These are phyloP conservation scores for Drosophila virilis DNA, from an alignment of 1,140 invertebrate species.

Conservation along the genomic window DNA sequence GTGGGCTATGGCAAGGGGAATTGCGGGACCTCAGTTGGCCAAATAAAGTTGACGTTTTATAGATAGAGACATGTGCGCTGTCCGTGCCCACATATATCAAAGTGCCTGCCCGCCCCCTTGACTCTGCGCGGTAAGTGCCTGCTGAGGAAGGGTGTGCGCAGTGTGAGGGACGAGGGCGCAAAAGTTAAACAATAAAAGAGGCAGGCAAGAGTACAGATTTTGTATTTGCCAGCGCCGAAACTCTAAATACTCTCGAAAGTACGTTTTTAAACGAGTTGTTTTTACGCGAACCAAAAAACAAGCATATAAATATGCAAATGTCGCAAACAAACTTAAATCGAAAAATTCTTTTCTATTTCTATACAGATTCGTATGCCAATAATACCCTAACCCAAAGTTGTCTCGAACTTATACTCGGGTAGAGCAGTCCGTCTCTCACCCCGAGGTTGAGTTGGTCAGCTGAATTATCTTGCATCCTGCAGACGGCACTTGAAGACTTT, in stretches of 20 bases:
- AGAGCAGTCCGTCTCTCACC: too few species aligned
- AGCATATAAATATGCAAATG: neutral
- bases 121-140: conserved; percentile 13
- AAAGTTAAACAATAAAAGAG: conserved; percentile 74
- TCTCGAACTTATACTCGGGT: too few species aligned
- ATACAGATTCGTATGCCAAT: too few species aligned
- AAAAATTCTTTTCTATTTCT: too few species aligned
- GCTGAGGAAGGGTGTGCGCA: neutral
- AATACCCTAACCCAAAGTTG: too few species aligned
- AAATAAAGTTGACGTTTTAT: conserved; percentile 81
- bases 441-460: too few species aligned
- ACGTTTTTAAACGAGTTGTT: conserved; percentile 40
- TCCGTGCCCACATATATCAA: conserved; percentile 53
- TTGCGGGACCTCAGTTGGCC: conserved; percentile 55
- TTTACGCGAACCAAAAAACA: conserved; percentile 12
- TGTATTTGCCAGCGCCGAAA: conserved; percentile 33
- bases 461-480: too few species aligned
- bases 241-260: conserved; percentile 45
- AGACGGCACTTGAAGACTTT: too few species aligned
- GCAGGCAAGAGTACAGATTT: conserved; percentile 45
- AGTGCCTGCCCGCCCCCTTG: conserved; percentile 25
- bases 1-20: conserved; percentile 3
- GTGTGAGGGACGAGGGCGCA: conserved; percentile 15
- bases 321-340: too few species aligned
- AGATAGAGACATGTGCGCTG: conserved; percentile 77